phyloP scores from a whole-genome alignment of 2,113 vertebrate genomes.

The Apistogramma diplotaenia region DNA sequence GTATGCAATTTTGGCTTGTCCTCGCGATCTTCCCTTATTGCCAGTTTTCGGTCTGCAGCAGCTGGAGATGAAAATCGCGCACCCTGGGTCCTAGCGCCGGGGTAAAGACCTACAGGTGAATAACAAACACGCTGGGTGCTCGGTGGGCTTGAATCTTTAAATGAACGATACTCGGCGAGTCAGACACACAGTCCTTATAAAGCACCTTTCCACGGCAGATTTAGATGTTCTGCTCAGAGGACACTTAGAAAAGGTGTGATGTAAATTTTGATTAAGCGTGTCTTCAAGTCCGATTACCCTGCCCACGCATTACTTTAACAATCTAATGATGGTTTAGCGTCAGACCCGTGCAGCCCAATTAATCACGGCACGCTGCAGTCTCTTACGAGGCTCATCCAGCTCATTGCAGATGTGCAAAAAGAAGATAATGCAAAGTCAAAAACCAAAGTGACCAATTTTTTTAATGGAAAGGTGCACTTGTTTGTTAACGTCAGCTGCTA shows the following conservation, averaged over 20 bases:
- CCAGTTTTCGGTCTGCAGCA: slow-evolving; percentile 83
- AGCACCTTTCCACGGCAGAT: neutral
- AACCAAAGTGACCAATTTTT: neutral
- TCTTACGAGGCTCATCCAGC: neutral
- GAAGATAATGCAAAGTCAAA: neutral
- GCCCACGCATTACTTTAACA: neutral
- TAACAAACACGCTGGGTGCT: slow-evolving; percentile 51
- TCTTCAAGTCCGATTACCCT: neutral
- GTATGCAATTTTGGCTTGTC: slow-evolving; percentile 78
- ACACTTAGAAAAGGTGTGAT: neutral
- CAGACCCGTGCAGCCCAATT: slow-evolving; percentile 1
- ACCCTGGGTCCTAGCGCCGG: slow-evolving; percentile 84
- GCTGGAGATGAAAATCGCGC: slow-evolving; percentile 84
- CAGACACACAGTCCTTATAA: neutral
- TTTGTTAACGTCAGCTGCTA: neutral
- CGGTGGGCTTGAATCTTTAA: slow-evolving; percentile 35
- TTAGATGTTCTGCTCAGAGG: neutral
- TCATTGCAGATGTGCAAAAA: neutral
- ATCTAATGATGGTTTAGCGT: neutral
- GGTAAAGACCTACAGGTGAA: slow-evolving; percentile 78
- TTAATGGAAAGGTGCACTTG: neutral
- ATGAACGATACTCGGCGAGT: slow-evolving; percentile 17
- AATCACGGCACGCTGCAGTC: neutral
- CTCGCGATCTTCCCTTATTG: slow-evolving; percentile 83
- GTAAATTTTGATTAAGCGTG: neutral